Evolutionary conservation across 2,888 invertebrate genomes (phyloP), one percentile per base, ranked within the genome.

Genomic region (Trichogramma dendrolimi): DNA sequence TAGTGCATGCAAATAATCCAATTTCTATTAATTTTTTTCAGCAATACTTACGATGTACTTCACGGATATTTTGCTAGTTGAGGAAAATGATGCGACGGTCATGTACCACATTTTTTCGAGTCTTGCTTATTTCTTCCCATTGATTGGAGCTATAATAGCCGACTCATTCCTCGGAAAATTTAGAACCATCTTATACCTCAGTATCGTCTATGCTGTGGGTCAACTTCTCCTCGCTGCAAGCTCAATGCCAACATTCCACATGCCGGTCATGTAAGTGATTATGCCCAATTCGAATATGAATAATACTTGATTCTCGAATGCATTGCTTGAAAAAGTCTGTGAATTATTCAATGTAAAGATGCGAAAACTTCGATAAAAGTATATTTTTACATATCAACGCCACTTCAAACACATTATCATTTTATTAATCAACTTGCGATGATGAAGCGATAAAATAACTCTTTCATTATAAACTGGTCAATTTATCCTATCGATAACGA

Each of bases 11-110:
- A 47, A 47, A 47, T 1, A 47, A 47, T n/a, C 10, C 11, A 47
- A 10, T 47, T 47, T 5, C 39, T 42, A 39, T 54, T 50, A 11
- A 11, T 51, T 61, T 65, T 69, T 83, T 83, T 51, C 81, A 98
- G 97, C 97, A n/a, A 90, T 97, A 70, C 84, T 99, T 70, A 89
- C 91, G 48, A 80, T 97, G 42, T 99, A 96, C 81, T 85, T 98
- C 58, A 87, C 86, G 11, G 86, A 90, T 68, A 89, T 91, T 73
- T 81, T 98, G 67, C 80, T 82, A 0, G 94, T 89, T 79, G 77
- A 80, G 14, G 87, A 90, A 71, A 85, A 90, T 69, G 83, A 85
- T 0, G 87, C 96, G 0, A 96, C 93, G 1, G 86, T 94, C 59
- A 84, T 95, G 61, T 98, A 91, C 80, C 98, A 98, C 78, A 81